Evolutionary conservation across 2,797 vertebrate species (phyloP), one percentile per base, ranked within the genome.

Genomic region (Rhodeus uyekii): DNA sequence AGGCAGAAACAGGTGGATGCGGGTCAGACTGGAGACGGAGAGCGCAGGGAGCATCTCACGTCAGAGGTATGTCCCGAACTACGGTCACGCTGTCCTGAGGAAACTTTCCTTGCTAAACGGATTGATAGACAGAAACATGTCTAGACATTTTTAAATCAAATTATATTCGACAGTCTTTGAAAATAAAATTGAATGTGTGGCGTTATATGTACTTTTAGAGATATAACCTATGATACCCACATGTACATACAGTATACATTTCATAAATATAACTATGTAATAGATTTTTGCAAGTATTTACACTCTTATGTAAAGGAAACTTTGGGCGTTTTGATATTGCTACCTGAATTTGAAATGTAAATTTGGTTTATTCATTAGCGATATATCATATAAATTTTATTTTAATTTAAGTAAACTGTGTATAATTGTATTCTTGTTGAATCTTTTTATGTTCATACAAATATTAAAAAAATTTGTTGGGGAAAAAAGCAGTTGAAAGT

Each of bases 1-100:
- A n/a, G 83, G 73, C 86, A 85, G 88, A 88, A 91, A 91, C 90
- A 93, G 91, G 92, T 91, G 90, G 91, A 93, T 84, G 76, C 67
- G 78, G 78, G 86, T 84, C 87, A 87, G 81, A 88, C 78, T 85
- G 72, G 89, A 89, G 89, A 89, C 90, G 82, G 83, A 63, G n/a
- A 77, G 16, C 71, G 81, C 84, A 86, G 8, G 83, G 32, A 68
- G 76, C 85, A 85, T 88, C 76, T 58, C 78, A 84, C 79, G 63
- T 65, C 72, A 87, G 74, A 92, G 92, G 94, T 94, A 87, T 14
- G 80, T 87, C 38, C 34, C 22, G 64, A 27, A 27, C 69, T n/a
- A 10, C 10, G 27, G 9, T 72, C 46, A n/a, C 48, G 50, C 29
- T 72, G 27, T 50, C 29, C 69, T 55, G 22, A 6, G n/a, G 22